These are phyloP conservation scores for Babyrousa celebensis DNA, from an alignment of 2,797 vertebrate species.

Conservation along the genomic window DNA sequence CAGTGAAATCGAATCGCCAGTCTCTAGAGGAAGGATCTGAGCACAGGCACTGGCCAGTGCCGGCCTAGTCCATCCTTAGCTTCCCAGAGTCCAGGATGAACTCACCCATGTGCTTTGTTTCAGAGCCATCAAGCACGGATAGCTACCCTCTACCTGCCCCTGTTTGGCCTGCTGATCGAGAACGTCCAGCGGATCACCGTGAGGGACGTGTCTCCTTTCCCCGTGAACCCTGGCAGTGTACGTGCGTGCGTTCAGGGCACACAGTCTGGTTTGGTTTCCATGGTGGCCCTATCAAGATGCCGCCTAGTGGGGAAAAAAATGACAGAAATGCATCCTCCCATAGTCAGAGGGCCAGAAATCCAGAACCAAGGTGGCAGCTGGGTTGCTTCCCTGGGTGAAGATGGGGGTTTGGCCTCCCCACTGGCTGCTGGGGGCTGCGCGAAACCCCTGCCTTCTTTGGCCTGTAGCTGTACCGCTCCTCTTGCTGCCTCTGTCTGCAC, in stretches of 20 bases:
- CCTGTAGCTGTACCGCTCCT: no score
- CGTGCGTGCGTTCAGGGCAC: slow-evolving; percentile 82
- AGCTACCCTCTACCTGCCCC: slow-evolving; percentile 97
- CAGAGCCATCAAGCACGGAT: slow-evolving; percentile 98
- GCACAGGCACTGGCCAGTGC: not conserved
- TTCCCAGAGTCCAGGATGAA: not conserved
- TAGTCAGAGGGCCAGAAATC: not conserved
- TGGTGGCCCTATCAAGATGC: not conserved
- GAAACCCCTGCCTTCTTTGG: not conserved
- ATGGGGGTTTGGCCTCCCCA: rapidly evolving
- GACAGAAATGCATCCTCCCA: not conserved
- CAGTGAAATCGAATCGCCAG: not conserved
- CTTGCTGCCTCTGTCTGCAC: not conserved
- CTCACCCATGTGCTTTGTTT: slow-evolving; percentile 74
- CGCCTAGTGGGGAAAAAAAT: not conserved
- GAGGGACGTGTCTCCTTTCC: slow-evolving; percentile 94
- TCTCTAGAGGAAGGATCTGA: not conserved
- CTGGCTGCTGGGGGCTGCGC: not conserved
- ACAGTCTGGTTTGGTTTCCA: rapidly evolving
- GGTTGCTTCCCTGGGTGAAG: not conserved
- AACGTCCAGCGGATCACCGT: slow-evolving; percentile 96
- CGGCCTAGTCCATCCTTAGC: not conserved
- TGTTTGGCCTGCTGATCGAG: slow-evolving; percentile 98
- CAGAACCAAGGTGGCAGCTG: not conserved
- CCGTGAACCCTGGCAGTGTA: slow-evolving; percentile 93